Conservation (phyloP, 2,113 vertebrate species). For the Sinocyclocheilus maitianheensis region DNA sequence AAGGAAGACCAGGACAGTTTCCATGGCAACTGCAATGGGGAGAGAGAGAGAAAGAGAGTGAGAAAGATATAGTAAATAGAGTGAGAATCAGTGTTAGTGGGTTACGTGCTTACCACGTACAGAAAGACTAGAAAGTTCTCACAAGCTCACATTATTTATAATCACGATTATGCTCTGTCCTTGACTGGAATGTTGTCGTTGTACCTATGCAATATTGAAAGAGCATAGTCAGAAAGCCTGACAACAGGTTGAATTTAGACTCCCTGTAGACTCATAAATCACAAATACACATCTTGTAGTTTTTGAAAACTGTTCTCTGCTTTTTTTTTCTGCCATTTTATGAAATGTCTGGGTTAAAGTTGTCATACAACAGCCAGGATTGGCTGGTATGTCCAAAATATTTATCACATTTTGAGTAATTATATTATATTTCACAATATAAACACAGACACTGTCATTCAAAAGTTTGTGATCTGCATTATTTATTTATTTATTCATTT, state of each 20-base stretch:
- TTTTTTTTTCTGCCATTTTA: too few relatives aligned
- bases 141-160: neutral
- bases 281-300: too few relatives aligned
- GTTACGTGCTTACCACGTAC: conserved; percentile 40
- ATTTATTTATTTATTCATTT: too few relatives aligned
- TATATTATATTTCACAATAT: neutral
- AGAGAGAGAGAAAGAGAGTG: conserved; percentile 39
- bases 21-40: conserved; percentile 84
- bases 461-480: neutral
- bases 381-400: neutral
- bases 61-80: conserved; percentile 52
- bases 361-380: neutral
- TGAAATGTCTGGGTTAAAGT: too few relatives aligned
- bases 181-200: neutral
- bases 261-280: too few relatives aligned
- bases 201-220: neutral
- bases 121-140: conserved; percentile 14
- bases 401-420: neutral
- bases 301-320: too few relatives aligned
- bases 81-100: conserved; percentile 42
- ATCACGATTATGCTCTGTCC: neutral
- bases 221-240: neutral
- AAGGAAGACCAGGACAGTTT: conserved; percentile 82
- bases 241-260: neutral
- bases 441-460: neutral